Evolutionary conservation across 2,113 vertebrate species (phyloP).

Genomic region (Regulus satrapa): DNA sequence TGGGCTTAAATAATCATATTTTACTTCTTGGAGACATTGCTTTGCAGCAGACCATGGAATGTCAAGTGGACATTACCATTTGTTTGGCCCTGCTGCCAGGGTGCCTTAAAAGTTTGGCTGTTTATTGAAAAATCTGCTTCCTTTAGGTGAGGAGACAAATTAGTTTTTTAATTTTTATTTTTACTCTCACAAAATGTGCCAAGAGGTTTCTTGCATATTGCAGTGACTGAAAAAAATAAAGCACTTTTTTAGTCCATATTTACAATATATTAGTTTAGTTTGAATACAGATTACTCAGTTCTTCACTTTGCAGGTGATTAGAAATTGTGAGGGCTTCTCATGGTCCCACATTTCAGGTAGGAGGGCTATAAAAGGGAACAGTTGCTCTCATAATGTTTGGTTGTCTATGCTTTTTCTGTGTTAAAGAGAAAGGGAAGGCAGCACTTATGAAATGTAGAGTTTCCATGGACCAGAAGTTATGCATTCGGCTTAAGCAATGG

Average conservation of each 20-base stretch:
- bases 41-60: not conserved
- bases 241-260: not conserved
- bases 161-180: not conserved
- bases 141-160: not conserved
- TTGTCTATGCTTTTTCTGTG: not conserved
- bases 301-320: not conserved
- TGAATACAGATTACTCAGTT: not conserved
- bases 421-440: not conserved
- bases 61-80: not conserved
- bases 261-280: not conserved
- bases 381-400: not conserved
- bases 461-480: not conserved
- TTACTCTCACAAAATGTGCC: not conserved
- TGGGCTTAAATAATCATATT: conserved; percentile 16
- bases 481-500: not conserved
- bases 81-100: not conserved
- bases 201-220: not conserved
- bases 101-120: not conserved
- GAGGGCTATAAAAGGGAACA: not conserved
- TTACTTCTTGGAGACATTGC: not conserved
- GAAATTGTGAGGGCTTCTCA: too few relatives aligned
- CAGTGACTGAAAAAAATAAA: not conserved
- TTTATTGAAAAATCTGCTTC: not conserved
- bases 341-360: not conserved
- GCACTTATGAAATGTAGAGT: not conserved